Evolutionary conservation across 2,113 vertebrate genomes (phyloP), one percentile per base, ranked within the genome.

Genomic region (Pao palembangensis): DNA sequence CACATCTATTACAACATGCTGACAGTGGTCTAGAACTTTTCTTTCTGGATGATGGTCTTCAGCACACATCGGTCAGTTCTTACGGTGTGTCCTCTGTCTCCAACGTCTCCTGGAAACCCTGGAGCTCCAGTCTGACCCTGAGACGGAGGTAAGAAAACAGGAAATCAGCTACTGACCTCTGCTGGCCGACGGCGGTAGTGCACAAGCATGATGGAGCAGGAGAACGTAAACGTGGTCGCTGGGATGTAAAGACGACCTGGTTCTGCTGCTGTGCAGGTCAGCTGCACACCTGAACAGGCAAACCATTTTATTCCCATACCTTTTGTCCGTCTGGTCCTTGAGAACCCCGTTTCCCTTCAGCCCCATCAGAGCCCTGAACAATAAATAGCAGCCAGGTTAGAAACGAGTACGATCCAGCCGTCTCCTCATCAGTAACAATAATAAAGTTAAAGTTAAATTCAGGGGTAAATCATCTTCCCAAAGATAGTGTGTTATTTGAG

Each of bases 51-150:
- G 34, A 38, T 11, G 34, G 10, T 38, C 34, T 8, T 34, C 8
- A 34, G 31, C 2, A 34, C 31, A 34, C 25, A 28, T 4, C 25
- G 6, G n/a, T n/a, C 8, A 13, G 55, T 1, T 59, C 82, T 87
- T 81, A 91, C 90, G 6, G 44, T 71, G 74, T 87, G 90, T 51
- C 91, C 93, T 67, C 64, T 72, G n/a, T 92, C 87, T 3, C 91
- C 90, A 14, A 46, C 42, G 47, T 92, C 89, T 16, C 89, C 91
- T 2, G 64, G 65, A 67, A 87, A 90, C 44, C 90, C 84, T 0
- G 87, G 81, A 6, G 85, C 87, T 77, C 89, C 90, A 8, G 13
- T 76, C 67, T 89, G 87, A 76, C 91, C 91, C 91, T 92, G 73
- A 2, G 18, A 13, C 25, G 23, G 12, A 70, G 0, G 0, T 23